These are phyloP conservation scores for Drosophila paulistorum DNA, from an alignment of 1,140 invertebrate species.

Conservation along the genomic window DNA sequence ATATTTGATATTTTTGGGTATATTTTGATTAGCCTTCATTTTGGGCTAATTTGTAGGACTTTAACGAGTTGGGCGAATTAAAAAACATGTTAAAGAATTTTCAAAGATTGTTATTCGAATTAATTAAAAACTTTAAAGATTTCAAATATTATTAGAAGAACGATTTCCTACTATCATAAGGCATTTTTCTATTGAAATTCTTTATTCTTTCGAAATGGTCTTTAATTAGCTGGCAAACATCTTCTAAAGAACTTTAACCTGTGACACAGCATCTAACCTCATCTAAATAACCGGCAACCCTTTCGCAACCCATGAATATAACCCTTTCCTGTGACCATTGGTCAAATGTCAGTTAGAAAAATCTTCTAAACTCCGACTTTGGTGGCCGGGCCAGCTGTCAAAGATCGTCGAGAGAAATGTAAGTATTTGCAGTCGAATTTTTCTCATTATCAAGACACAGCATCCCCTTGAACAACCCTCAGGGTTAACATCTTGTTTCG, in stretches of 20 bases:
- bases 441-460: constrained; percentile 44
- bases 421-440: neutral
- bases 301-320: constrained; percentile 26
- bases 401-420: constrained; percentile 11
- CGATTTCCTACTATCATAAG: too few relatives aligned
- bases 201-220: too few relatives aligned
- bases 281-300: constrained; percentile 42
- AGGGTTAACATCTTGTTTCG: constrained; percentile 70
- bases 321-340: constrained; percentile 50
- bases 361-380: constrained; percentile 12
- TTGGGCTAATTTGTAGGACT: neutral
- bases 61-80: too few relatives aligned
- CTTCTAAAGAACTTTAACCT: constrained; percentile 23
- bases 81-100: too few relatives aligned
- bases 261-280: constrained; percentile 20
- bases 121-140: too few relatives aligned
- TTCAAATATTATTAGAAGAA: too few relatives aligned
- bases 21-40: constrained; percentile 30
- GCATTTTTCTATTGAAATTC: too few relatives aligned
- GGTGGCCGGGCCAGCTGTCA: constrained; percentile 46
- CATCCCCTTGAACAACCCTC: constrained; percentile 39
- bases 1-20: constrained; percentile 40
- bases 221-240: constrained; percentile 24
- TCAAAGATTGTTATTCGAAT: too few relatives aligned
- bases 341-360: constrained; percentile 68